Conservation (phyloP, 2,888 invertebrate species). For the Acrobeloides nanus region DNA sequence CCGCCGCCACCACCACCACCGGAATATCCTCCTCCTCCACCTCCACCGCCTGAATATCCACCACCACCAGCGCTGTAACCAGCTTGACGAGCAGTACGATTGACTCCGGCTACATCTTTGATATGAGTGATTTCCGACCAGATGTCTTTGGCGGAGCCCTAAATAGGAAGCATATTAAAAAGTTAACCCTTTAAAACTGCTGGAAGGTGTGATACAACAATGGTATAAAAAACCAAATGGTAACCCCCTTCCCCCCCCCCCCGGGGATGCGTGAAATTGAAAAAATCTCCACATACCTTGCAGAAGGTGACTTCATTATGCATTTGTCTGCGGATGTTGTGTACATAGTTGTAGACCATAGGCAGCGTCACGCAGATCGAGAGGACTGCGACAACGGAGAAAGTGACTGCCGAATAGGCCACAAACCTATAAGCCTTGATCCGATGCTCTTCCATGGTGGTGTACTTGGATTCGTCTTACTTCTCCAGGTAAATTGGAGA, state of each 20-base stretch:
- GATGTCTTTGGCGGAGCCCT: constrained; percentile 47
- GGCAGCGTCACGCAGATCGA: constrained; percentile 46
- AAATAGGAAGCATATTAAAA: constrained; percentile 2
- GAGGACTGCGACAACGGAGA: constrained; percentile 44
- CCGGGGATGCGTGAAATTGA: no score
- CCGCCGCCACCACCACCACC: constrained; percentile 16
- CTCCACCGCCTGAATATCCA: constrained; percentile 19
- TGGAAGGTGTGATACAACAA: no score
- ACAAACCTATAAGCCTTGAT: constrained; percentile 33
- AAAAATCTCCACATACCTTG: constrained; percentile 23
- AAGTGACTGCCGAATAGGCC: constrained; percentile 35
- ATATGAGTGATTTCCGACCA: constrained; percentile 36
- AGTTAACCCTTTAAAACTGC: no score
- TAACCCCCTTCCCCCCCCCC: no score
- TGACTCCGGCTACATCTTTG: constrained; percentile 17
- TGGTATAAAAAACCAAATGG: no score
- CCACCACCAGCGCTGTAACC: constrained; percentile 18
- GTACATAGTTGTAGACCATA: constrained; percentile 49
- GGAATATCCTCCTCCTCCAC: constrained; percentile 10
- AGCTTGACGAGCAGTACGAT: constrained; percentile 40
- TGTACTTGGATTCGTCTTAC: no score
- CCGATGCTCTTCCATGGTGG: constrained; percentile 28
- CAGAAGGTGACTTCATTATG: constrained; percentile 45
- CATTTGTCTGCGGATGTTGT: constrained; percentile 41
- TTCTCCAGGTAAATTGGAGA: no score